Evolutionary conservation across 2,888 invertebrate genomes (phyloP).

Genomic region (Harmothoe impar): DNA sequence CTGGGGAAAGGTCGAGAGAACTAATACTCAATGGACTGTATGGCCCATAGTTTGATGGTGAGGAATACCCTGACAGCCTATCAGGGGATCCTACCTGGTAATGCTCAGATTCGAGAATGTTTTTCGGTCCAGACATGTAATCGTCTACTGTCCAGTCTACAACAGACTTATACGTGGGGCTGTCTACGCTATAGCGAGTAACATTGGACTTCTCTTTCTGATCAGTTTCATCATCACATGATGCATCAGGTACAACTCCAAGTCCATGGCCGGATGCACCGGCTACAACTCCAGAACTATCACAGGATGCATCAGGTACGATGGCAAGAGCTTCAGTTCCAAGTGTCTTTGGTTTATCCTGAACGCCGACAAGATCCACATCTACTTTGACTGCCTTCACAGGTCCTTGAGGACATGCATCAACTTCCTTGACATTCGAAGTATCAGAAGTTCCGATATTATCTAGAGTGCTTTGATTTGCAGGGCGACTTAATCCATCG

Average conservation of each 20-base stretch:
- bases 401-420: too few relatives aligned
- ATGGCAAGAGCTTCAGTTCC: too few relatives aligned
- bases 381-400: too few relatives aligned
- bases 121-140: conserved; percentile 6
- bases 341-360: too few relatives aligned
- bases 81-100: conserved; percentile 52
- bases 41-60: conserved; percentile 60
- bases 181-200: conserved; percentile 77
- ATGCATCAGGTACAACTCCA: not conserved
- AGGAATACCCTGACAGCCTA: conserved; percentile 30
- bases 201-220: not conserved
- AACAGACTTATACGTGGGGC: conserved; percentile 77
- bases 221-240: conserved; percentile 1
- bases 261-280: not conserved
- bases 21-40: conserved; percentile 78
- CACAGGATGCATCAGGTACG: not conserved
- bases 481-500: not conserved
- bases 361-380: too few relatives aligned
- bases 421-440: too few relatives aligned
- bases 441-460: too few relatives aligned
- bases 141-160: conserved; percentile 73
- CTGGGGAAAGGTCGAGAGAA: conserved; percentile 71
- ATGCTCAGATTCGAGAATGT: conserved; percentile 36
- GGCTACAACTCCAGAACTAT: not conserved
- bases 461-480: not conserved